Percentiles rank a stretch among this genome's conserved stretches.
phyloP scores from a whole-genome alignment of 2,113 vertebrate species.

The Charina bottae region DNA sequence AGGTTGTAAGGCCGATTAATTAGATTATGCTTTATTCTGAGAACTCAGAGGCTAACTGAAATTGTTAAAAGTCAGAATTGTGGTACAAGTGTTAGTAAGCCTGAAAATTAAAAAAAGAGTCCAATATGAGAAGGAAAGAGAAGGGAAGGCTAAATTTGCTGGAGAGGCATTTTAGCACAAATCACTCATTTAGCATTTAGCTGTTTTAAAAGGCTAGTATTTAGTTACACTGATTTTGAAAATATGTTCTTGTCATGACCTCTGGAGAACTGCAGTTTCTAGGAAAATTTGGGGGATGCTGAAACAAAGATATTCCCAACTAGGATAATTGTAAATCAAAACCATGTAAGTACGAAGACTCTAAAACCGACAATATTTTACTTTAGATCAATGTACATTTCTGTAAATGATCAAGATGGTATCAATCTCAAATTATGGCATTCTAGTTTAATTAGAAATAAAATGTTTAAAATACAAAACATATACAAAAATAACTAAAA shows the following conservation, averaged over 20 bases:
- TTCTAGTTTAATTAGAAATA: background rate
- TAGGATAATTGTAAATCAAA: background rate
- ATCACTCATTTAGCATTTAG: conserved; percentile 19
- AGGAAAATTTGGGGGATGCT: too few species aligned
- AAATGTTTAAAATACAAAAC: background rate
- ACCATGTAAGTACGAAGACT: background rate
- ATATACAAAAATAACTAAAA: too few species aligned
- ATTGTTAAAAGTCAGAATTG: conserved; percentile 17
- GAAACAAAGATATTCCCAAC: too few species aligned
- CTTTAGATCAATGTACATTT: background rate
- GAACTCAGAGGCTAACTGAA: conserved; percentile 11
- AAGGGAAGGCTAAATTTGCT: background rate
- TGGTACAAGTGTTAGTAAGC: conserved; percentile 8
- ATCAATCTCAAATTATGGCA: background rate
- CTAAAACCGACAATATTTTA: background rate
- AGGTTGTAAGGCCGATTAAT: background rate
- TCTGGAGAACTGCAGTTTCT: background rate
- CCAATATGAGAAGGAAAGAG: background rate
- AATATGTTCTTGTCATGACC: background rate
- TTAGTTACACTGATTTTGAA: conserved; percentile 26
- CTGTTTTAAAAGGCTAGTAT: conserved; percentile 32
- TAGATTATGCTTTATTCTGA: conserved; percentile 29
- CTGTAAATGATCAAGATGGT: background rate
- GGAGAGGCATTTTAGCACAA: background rate
- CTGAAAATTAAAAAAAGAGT: background rate